Percentiles rank a stretch among this genome's conserved stretches.
These are phyloP conservation scores for Myopa testacea DNA, from an alignment of 2,888 invertebrate genomes.

Conservation along the genomic window DNA sequence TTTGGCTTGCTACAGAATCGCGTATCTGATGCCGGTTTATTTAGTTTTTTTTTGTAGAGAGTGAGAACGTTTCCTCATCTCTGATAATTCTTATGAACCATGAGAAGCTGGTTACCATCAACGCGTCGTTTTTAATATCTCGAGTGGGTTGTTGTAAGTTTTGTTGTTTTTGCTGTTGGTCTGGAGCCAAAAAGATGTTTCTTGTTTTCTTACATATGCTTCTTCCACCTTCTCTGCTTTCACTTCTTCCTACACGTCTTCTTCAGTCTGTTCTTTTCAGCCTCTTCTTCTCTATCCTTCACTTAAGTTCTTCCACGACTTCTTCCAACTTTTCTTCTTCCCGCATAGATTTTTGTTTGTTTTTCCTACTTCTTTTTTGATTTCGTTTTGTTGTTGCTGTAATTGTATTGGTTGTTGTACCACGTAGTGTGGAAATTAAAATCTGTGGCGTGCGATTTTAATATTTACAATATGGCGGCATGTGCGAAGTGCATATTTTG, in stretches of 20 bases:
- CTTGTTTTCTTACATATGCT: conserved; percentile 33
- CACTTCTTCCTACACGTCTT: neutral
- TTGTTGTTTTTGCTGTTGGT: neutral
- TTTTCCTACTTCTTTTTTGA: neutral
- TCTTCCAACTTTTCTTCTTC: neutral
- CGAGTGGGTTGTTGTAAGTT: too few relatives aligned
- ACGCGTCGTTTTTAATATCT: too few relatives aligned
- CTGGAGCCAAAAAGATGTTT: neutral
- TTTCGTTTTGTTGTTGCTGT: neutral
- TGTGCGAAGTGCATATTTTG: neutral
- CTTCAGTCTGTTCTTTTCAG: neutral
- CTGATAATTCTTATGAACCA: neutral
- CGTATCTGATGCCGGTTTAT: too few relatives aligned
- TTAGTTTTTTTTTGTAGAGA: too few relatives aligned
- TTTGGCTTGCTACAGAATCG: too few relatives aligned
- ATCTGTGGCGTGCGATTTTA: conserved; percentile 34
- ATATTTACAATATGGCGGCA: conserved; percentile 31
- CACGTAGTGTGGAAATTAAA: conserved; percentile 29
- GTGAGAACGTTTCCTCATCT: neutral
- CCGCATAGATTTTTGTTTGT: neutral
- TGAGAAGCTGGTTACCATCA: neutral
- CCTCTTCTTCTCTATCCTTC: neutral
- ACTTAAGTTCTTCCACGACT: neutral
- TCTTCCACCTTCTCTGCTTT: neutral
- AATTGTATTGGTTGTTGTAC: conserved; percentile 12